These are phyloP conservation scores for Tauraco hartlaubi DNA, from an alignment of 2,797 vertebrate genomes.

Conservation along the genomic window DNA sequence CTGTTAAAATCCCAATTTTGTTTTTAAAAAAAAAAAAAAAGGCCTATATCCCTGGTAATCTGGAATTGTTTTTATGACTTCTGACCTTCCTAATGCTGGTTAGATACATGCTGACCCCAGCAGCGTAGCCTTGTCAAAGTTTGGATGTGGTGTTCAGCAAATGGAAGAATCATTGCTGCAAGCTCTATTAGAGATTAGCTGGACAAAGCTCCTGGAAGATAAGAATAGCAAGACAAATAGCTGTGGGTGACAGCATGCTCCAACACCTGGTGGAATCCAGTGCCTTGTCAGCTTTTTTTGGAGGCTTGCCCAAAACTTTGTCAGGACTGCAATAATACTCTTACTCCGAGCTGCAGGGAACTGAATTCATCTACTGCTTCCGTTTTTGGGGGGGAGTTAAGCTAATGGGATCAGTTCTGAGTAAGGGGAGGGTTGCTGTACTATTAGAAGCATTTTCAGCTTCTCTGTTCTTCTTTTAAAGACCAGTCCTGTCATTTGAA, in stretches of 20 bases:
- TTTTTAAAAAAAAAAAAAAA: no score
- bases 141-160: not conserved
- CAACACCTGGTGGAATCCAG: slow-evolving; percentile 47
- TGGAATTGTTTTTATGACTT: not conserved
- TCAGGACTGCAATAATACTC: not conserved
- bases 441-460: not conserved
- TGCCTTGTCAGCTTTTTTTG: slow-evolving; percentile 21
- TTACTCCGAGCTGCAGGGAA: not conserved
- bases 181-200: slow-evolving; percentile 20
- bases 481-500: not conserved
- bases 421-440: not conserved
- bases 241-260: not conserved
- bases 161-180: not conserved
- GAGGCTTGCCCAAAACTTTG: slow-evolving; percentile 24
- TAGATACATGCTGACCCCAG: not conserved
- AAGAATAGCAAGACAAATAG: slow-evolving; percentile 48
- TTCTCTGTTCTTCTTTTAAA: not conserved
- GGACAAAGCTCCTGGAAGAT: slow-evolving; percentile 30
- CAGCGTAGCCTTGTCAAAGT: not conserved
- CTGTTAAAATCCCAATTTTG: not conserved
- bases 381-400: not conserved
- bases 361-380: not conserved
- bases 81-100: not conserved
- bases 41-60: not conserved
- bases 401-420: not conserved